phyloP scores from a whole-genome alignment of 2,888 invertebrate species.

The Charanyca ferruginea region DNA sequence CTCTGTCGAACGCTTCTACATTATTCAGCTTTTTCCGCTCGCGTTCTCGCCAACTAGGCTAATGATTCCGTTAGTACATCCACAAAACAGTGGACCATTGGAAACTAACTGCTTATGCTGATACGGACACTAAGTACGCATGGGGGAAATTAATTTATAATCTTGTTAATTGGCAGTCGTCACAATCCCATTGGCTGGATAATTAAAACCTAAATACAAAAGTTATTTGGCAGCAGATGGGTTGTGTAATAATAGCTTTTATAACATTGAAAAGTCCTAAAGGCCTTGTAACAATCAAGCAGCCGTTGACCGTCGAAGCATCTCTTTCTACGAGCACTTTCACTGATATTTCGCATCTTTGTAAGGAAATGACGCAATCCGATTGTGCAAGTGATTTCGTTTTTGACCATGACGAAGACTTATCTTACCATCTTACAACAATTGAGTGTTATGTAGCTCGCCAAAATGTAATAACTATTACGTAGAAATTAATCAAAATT shows the following conservation, averaged over 20 bases:
- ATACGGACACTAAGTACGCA: constrained; percentile 64
- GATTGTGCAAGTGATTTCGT: constrained; percentile 75
- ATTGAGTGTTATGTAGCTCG: constrained; percentile 26
- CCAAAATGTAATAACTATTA: constrained; percentile 17
- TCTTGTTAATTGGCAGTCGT: constrained; percentile 14
- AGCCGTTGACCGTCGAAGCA: constrained; percentile 75
- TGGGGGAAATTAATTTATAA: constrained; percentile 67
- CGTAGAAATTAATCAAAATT: constrained; percentile 15
- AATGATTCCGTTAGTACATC: constrained; percentile 89
- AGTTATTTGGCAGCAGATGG: background rate
- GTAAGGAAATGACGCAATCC: constrained; percentile 76
- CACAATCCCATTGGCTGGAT: background rate
- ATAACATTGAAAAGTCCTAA: constrained; percentile 22
- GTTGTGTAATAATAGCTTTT: constrained; percentile 21
- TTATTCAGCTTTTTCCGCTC: constrained; percentile 88
- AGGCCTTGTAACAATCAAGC: constrained; percentile 29
- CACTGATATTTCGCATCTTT: constrained; percentile 82
- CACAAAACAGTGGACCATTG: constrained; percentile 85
- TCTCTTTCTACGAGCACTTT: constrained; percentile 79
- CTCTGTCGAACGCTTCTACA: constrained; percentile 73
- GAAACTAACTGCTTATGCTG: constrained; percentile 81
- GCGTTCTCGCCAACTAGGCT: constrained; percentile 85
- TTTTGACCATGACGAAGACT: constrained; percentile 65
- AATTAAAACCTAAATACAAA: background rate
- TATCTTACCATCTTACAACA: constrained; percentile 36